A percentile compares a stretch with the other conserved stretches of the same genome.
Conservation (phyloP, 2,797 vertebrate species). For the Pangasius mekongensis region DNA sequence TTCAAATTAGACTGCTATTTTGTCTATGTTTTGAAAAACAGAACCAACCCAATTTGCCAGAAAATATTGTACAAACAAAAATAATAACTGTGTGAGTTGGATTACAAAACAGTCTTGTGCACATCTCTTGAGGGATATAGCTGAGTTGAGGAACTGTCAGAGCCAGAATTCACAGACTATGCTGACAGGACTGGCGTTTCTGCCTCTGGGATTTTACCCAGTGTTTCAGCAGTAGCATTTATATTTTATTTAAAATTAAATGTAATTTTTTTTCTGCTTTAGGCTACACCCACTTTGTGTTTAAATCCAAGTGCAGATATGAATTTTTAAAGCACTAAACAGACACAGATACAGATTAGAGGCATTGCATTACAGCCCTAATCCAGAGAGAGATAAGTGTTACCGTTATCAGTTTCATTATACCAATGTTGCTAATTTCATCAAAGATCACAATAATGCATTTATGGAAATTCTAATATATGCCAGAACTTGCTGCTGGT, state of each 20-base stretch:
- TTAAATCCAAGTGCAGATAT: background rate
- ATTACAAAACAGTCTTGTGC: background rate
- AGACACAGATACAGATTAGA: background rate
- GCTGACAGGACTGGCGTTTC: background rate
- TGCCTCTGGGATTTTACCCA: background rate
- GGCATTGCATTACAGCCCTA: background rate
- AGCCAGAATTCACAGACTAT: background rate
- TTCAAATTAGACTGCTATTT: slow-evolving; percentile 2
- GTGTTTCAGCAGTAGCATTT: background rate
- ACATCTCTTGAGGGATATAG: background rate
- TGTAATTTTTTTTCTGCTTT: background rate
- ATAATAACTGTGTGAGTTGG: background rate
- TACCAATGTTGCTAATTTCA: background rate
- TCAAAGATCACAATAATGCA: background rate
- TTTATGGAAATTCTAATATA: background rate
- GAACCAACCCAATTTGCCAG: background rate
- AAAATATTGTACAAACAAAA: background rate
- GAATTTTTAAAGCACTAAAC: background rate
- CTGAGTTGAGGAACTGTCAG: background rate
- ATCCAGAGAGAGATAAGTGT: background rate
- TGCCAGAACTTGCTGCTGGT: background rate
- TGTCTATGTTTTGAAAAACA: background rate
- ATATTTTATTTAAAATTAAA: background rate
- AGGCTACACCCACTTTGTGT: background rate
- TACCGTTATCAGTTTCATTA: background rate